Percentiles rank a stretch among this genome's conserved stretches.
phyloP scores from a whole-genome alignment of 2,797 vertebrate genomes.

The Sebastes baramenuke region DNA sequence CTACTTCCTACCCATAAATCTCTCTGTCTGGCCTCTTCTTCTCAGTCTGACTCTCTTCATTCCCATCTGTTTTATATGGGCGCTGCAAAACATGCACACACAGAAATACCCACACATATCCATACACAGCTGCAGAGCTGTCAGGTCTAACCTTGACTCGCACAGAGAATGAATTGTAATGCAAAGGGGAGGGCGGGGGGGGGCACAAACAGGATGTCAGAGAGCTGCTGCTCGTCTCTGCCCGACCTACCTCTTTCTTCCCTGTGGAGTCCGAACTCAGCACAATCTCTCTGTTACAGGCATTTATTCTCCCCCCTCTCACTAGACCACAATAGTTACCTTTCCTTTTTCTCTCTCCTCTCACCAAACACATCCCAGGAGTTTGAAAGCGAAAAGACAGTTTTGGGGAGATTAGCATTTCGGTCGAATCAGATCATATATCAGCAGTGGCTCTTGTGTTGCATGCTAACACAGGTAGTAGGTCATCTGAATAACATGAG shows the following conservation, averaged over 20 bases:
- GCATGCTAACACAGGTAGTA: background rate
- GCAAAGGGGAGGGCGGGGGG: conserved; percentile 41
- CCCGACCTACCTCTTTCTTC: conserved; percentile 49
- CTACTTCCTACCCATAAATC: conserved; percentile 30
- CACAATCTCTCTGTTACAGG: conserved; percentile 46
- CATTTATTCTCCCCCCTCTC: background rate
- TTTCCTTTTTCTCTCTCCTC: background rate
- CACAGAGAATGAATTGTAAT: conserved; percentile 66
- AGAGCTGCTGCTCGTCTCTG: conserved; percentile 57
- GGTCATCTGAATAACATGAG: background rate
- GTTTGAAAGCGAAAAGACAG: conserved; percentile 18
- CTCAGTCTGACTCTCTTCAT: conserved; percentile 43
- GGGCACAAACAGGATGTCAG: conserved; percentile 69
- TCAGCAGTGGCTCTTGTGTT: background rate
- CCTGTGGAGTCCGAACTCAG: conserved; percentile 42
- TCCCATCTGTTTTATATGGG: conserved; percentile 54
- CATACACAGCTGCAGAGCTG: conserved; percentile 58
- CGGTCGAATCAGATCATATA: background rate
- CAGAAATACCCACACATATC: conserved; percentile 26
- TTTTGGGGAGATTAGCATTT: conserved; percentile 2
- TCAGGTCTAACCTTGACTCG: conserved; percentile 72
- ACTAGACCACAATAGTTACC: background rate
- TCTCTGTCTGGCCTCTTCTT: conserved; percentile 16
- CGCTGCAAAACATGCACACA: conserved; percentile 19
- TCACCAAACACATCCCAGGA: background rate